Evolutionary conservation across 92 coral and sea anemone genomes (phyloP), one percentile per base, ranked within the genome.

Genomic region (Siderastrea radians): DNA sequence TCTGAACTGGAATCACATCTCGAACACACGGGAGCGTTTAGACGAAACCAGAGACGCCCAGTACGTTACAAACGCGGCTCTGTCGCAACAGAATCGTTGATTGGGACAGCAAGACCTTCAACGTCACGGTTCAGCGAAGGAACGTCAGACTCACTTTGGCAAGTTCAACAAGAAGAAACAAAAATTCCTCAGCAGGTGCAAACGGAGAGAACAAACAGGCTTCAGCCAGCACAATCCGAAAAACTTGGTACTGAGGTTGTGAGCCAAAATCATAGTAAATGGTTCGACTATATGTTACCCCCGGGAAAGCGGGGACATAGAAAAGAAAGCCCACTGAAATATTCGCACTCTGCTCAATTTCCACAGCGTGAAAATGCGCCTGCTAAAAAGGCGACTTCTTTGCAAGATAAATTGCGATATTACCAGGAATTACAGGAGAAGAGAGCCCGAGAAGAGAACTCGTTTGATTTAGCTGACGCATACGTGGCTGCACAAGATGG

Each of bases 391-490:
- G 17, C 67, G 48, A 51, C 8, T 9, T 43, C 74, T 51, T 17
- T 84, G 46, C 10, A 67, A 63, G 87, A 73, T 61, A 84, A 84
- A 19, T 4, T 84, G 26, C 50, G 80, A 5, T 61, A 73, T 64
- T 84, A 84, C 64, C 79, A 84, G 2, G 63, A 74, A 43, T 44
- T 61, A 11, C 73, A 84, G 45, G 64, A 43, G 2, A 50, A 62
- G 78, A 73, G 74, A 52, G 11, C 72, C 49, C 59, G 44, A 43
- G 81, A 73, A 7, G 87, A 74, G n/a, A 77, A 68, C 71, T 57
- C 91, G 43, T 72, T 65, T 80, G 94, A 91, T 63, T 72, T 94
- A 50, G 90, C 94, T 14, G 95, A 92, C 75, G 90, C 90, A 65
- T 90, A 79, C 69, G 75, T 89, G 70, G 74, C 81, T 15, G 83